phyloP scores from a whole-genome alignment of 2,888 invertebrate genomes.

The Conops quadrifasciatus region DNA sequence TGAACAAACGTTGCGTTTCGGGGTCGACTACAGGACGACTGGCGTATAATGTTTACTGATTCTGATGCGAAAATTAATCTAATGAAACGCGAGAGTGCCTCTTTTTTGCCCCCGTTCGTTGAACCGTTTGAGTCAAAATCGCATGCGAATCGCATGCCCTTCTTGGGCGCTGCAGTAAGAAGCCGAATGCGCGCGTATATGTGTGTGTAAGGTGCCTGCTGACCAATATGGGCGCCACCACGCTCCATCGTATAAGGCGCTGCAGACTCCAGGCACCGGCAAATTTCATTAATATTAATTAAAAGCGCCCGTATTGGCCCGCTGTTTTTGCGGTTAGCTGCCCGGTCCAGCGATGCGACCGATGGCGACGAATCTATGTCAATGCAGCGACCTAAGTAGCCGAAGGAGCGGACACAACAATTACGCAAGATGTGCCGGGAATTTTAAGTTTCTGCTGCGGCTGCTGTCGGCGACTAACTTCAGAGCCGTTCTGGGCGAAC shows the following conservation, averaged over 20 bases:
- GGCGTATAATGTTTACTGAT: neutral
- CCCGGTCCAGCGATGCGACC: slow-evolving; percentile 14
- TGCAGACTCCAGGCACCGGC: slow-evolving; percentile 37
- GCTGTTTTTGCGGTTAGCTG: neutral
- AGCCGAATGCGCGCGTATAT: neutral
- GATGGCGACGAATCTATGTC: slow-evolving; percentile 27
- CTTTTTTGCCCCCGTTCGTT: neutral
- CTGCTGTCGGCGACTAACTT: slow-evolving; percentile 27
- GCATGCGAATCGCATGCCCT: too few species aligned
- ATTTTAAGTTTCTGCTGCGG: slow-evolving; percentile 38
- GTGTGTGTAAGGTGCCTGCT: neutral
- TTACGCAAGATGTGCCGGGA: slow-evolving; percentile 42
- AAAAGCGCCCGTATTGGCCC: slow-evolving; percentile 26
- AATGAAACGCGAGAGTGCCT: neutral
- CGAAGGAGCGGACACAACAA: slow-evolving; percentile 33
- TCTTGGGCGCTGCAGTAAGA: too few species aligned
- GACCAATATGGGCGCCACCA: slow-evolving; percentile 28
- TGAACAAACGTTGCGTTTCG: too few species aligned
- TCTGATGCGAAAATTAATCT: neutral
- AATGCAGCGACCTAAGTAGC: slow-evolving; percentile 2
- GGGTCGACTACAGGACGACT: too few species aligned
- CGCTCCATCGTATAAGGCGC: slow-evolving; percentile 17
- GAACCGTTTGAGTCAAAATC: too few species aligned
- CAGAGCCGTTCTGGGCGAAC: too few species aligned
- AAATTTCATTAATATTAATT: slow-evolving; percentile 45